Percentiles rank a stretch among this genome's conserved stretches.
Evolutionary conservation across 2,797 vertebrate genomes (phyloP).

Genomic region (Gymnoscopelus braueri): DNA sequence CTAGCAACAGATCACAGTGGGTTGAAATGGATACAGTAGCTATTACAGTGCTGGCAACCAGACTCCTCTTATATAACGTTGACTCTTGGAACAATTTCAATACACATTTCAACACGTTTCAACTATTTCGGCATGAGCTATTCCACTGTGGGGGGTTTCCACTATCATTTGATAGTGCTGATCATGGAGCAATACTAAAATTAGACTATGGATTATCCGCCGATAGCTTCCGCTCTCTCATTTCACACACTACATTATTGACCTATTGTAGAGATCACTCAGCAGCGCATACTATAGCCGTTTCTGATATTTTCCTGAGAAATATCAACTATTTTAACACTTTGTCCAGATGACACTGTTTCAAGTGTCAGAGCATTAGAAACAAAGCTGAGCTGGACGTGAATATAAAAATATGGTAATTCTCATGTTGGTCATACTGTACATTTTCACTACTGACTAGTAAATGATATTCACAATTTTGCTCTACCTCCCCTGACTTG

Average conservation of each 20-base stretch:
- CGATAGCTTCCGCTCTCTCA: not conserved
- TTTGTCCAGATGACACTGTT: too few species aligned
- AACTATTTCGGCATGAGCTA: not conserved
- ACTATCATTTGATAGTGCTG: not conserved
- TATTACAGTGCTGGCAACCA: not conserved
- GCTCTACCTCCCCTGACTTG: too few species aligned
- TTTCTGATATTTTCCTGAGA: too few species aligned
- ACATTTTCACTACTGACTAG: too few species aligned
- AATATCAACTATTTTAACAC: too few species aligned
- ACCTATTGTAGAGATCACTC: not conserved
- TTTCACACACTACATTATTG: conserved; percentile 5
- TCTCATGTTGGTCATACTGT: too few species aligned
- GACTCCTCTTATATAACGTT: not conserved
- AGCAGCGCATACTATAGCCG: not conserved
- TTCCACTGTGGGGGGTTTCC: not conserved
- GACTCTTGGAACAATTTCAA: not conserved
- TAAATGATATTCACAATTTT: too few species aligned
- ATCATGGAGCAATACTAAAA: not conserved
- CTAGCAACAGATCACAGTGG: not conserved
- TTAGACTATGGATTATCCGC: not conserved
- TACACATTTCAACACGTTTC: not conserved
- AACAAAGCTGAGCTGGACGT: too few species aligned
- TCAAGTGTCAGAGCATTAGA: too few species aligned
- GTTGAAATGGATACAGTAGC: not conserved
- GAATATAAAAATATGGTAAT: too few species aligned